These are phyloP conservation scores for Fulica atra DNA, from an alignment of 2,113 vertebrate species.

Conservation along the genomic window DNA sequence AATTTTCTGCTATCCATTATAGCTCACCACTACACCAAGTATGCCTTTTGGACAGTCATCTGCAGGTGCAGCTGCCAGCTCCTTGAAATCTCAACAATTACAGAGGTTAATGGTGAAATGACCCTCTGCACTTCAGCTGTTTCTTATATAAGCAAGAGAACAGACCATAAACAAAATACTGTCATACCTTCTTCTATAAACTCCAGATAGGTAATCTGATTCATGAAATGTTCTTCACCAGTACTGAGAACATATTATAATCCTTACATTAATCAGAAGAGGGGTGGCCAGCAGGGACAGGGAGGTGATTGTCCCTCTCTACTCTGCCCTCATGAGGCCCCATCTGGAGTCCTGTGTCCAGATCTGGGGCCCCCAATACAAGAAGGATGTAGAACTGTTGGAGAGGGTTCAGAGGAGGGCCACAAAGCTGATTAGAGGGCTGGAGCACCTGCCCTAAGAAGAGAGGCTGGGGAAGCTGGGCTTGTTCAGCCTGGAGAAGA, in stretches of 20 bases:
- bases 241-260: neutral
- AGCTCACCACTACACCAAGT: neutral
- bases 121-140: neutral
- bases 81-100: neutral
- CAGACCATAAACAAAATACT: neutral
- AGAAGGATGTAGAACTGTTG: too few relatives aligned
- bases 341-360: too few relatives aligned
- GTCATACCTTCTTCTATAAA: neutral
- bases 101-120: neutral
- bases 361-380: too few relatives aligned
- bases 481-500: too few relatives aligned
- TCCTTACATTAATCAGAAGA: neutral
- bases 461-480: too few relatives aligned
- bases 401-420: too few relatives aligned
- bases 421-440: too few relatives aligned
- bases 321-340: too few relatives aligned
- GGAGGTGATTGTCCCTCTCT: too few relatives aligned
- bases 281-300: too few relatives aligned
- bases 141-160: neutral
- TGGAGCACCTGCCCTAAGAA: too few relatives aligned
- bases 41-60: neutral
- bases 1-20: neutral
- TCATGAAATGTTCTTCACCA: neutral
- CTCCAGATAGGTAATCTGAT: neutral
- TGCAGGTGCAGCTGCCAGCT: neutral